Percentiles rank a stretch among this genome's conserved stretches.
Conservation (phyloP, 2,113 vertebrate genomes). For the Picathartes gymnocephalus region DNA sequence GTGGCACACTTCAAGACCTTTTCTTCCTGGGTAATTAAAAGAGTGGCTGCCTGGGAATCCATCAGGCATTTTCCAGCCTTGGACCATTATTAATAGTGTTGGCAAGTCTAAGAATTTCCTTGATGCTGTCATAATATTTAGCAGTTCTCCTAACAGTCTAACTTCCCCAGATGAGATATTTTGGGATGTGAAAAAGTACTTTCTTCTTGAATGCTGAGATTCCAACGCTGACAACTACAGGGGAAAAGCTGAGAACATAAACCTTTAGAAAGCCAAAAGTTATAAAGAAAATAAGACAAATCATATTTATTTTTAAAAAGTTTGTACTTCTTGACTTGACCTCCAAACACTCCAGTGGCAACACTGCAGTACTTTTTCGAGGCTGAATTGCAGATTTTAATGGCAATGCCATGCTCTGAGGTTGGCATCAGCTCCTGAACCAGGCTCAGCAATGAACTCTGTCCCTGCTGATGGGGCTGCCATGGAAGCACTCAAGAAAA, state of each 20-base stretch:
- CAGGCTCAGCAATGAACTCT: neutral
- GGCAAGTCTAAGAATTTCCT: neutral
- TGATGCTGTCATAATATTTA: neutral
- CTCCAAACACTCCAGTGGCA: neutral
- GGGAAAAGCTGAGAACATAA: neutral
- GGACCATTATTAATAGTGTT: neutral
- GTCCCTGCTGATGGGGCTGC: neutral
- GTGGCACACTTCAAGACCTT: neutral
- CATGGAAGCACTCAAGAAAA: neutral
- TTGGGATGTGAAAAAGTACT: neutral
- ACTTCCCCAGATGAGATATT: neutral
- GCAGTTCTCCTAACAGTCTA: neutral
- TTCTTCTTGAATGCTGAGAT: neutral
- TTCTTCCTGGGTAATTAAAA: neutral
- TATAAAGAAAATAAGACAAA: neutral
- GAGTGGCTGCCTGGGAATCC: neutral
- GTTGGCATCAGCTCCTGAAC: neutral
- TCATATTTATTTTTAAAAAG: neutral
- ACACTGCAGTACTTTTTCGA: fast-evolving
- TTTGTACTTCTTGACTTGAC: neutral
- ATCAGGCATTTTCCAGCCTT: neutral
- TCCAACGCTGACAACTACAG: fast-evolving
- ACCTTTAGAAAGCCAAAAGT: neutral
- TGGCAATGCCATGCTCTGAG: neutral
- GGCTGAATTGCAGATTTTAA: neutral